A percentile compares a stretch with the other conserved stretches of the same genome.
Conservation (phyloP, 2,888 invertebrate species). For the Megaustenia siamemsis region DNA sequence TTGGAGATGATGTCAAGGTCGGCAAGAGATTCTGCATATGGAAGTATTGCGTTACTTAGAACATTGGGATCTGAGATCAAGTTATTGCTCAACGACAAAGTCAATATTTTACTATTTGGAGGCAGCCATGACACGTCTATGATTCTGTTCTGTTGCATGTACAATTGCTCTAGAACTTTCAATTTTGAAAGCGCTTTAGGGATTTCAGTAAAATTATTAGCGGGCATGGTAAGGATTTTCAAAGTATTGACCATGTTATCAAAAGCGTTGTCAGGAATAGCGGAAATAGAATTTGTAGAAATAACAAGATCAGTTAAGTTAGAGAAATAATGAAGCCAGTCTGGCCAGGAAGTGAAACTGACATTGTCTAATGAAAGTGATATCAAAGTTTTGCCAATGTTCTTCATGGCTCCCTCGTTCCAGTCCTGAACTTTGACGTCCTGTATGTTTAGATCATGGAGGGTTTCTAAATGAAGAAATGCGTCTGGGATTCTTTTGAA, state of each 20-base stretch:
- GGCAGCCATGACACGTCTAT: background rate
- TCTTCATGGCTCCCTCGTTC: background rate
- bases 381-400: background rate
- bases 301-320: background rate
- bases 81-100: background rate
- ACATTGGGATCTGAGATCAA: background rate
- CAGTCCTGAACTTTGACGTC: background rate
- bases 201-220: background rate
- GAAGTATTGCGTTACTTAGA: background rate
- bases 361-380: background rate
- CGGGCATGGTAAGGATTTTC: background rate
- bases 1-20: background rate
- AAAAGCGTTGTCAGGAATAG: background rate
- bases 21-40: background rate
- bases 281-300: background rate
- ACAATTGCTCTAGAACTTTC: background rate
- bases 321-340: background rate
- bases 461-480: background rate
- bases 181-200: background rate
- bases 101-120: background rate
- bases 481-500: slow-evolving; percentile 8
- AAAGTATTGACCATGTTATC: background rate
- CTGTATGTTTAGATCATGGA: background rate
- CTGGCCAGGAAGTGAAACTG: background rate
- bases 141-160: background rate